Base-by-base conservation (phyloP, 1,140 invertebrate genomes). In the Zaprionus africanus region DNA sequence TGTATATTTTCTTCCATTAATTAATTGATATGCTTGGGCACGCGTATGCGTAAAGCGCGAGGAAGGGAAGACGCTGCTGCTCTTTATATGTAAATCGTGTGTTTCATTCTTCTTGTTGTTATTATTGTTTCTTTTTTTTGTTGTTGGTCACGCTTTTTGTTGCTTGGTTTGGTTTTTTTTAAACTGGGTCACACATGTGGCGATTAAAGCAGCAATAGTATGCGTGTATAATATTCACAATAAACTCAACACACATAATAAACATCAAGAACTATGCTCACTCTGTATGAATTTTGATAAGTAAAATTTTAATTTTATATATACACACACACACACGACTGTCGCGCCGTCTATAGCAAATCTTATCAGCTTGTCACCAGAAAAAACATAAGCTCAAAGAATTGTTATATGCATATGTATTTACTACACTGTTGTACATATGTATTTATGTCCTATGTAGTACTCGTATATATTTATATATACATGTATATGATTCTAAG, bases 121-220 rank as follows among this genome's bases (percentile, higher is more conserved):
- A 74, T 34, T 9, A 9, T 34, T 34, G 31, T 70, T 80, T 64
- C 61, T 78, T 75, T 75, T 70, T 67, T 49, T 64, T 59, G 65
- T 76, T 81, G 76, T 71, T 87, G 56, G 56, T 56, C 74, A 76
- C 68, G 74, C 60, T 71, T 76, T 70, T 71, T 58, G 38, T 64
- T 54, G 43, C 15, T 62, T 51, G 17, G n/a, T 36, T 64, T 43
- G 53, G 53, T 13, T 67, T 58, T 73, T 57, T 46, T 61, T 72
- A 79, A 88, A 87, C 67, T 88, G 61, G 84, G 84, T 88, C 84
- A 88, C 84, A 83, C 84, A 88, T 87, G 84, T 76, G 81, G 84
- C 81, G 84, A 88, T 88, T 88, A 90, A 87, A 75, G 76, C 81
- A 65, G 67, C 83, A 87, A 87, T 79, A 76, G 34, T 81, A 80